Percentiles rank a stretch among this genome's conserved stretches.
phyloP scores from a whole-genome alignment of 1,140 invertebrate species.

The Gonatopus flavifemur region DNA sequence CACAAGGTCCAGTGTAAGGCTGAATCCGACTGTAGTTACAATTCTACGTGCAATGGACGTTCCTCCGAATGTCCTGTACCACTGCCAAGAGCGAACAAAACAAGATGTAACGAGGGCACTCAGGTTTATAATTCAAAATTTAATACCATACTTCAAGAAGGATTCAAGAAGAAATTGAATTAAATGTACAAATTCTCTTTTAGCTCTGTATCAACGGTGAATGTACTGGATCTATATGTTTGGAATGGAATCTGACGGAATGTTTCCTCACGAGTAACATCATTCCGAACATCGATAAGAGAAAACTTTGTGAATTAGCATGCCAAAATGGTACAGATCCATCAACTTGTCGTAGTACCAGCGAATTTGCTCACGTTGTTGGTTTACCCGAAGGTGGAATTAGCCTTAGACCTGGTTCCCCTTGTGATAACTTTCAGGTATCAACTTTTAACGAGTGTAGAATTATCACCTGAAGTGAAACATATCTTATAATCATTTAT shows the following conservation, averaged over 20 bases:
- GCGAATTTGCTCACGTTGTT: slow-evolving; percentile 75
- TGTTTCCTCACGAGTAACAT: slow-evolving; percentile 91
- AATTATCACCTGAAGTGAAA: background rate
- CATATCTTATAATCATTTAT: background rate
- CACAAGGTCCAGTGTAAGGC: slow-evolving; percentile 74
- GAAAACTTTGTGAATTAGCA: slow-evolving; percentile 91
- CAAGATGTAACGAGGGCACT: slow-evolving; percentile 81
- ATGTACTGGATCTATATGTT: slow-evolving; percentile 93
- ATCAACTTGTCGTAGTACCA: slow-evolving; percentile 82
- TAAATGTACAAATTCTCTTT: slow-evolving; percentile 21
- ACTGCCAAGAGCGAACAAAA: slow-evolving; percentile 74
- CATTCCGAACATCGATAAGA: slow-evolving; percentile 81
- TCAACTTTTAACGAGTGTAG: background rate
- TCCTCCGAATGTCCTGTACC: slow-evolving; percentile 85
- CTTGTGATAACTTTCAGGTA: slow-evolving; percentile 97
- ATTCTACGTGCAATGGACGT: slow-evolving; percentile 82
- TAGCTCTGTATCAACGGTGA: slow-evolving; percentile 91
- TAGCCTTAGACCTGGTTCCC: slow-evolving; percentile 88
- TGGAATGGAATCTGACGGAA: slow-evolving; percentile 91
- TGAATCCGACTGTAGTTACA: slow-evolving; percentile 86
- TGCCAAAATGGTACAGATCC: slow-evolving; percentile 84
- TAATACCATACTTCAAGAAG: background rate
- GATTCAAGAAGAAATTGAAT: background rate
- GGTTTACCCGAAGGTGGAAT: slow-evolving; percentile 83
- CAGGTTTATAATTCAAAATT: slow-evolving; percentile 62